Base-by-base conservation (phyloP, 2,888 invertebrate species). In the Ophion ventricosus region DNA sequence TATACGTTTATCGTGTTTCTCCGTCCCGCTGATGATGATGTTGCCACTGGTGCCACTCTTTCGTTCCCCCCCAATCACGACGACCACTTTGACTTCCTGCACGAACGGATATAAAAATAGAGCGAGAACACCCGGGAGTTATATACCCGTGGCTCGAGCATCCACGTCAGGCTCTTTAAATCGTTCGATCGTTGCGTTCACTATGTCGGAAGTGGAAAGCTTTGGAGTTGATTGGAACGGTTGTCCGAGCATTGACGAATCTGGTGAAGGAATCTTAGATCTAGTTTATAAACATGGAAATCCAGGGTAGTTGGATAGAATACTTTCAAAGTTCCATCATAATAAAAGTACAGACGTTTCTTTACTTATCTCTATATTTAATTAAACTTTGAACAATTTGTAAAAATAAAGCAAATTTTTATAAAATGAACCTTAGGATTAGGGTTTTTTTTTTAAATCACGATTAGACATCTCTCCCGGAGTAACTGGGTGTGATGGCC, bases 91-190 rank as follows among this genome's bases (percentile, higher is more conserved):
- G 90, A 92, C 92, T 92, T 92, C 92, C 92, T 92, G 92, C 92
- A 91, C 90, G 91, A 91, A 90, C 92, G 92, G 92, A 92, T 93
- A 92, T 92, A 92, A 92, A 93, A 92, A 92, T 93, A 92, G 92
- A 92, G 92, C 91, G 90, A 81, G 74, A 79, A 82, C 86, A 85
- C 76, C 70, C 84, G 76, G 84, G 83, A 87, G 85, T 83, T 66
- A 66, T 77, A 59, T 80, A 66, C 70, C 77, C 69, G 72, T 82
- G 83, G 73, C 83, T 83, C 77, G 69, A 59, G 43, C 77, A 72
- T 78, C 79, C 7, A n/a, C 10, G 49, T 72, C 83, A 80, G 80
- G 83, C 87, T 74, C 81, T 85, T 85, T 77, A 67, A 76, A 76
- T 49, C 64, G 80, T 67, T 84, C 77, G 76, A 82, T 81, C 72